Conservation (phyloP, 2,797 vertebrate genomes). For the Sebastes taczanowskii region DNA sequence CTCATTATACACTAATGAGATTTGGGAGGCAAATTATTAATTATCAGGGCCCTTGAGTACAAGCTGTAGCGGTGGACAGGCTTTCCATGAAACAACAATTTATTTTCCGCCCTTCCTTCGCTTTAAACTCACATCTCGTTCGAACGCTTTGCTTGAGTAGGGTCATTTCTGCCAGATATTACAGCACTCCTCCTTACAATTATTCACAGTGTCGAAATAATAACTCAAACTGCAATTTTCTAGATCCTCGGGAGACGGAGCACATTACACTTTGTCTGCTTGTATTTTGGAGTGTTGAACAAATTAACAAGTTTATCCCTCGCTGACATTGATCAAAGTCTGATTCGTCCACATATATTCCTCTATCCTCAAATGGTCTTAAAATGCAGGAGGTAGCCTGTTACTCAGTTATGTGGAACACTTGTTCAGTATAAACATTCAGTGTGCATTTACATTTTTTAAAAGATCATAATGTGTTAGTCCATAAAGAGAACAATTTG, state of each 20-base stretch:
- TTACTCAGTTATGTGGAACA: constrained; percentile 33
- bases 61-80: constrained; percentile 2
- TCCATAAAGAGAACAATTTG: not conserved
- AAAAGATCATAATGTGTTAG: not conserved
- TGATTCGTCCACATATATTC: not conserved
- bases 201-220: constrained; percentile 10
- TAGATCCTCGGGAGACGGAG: not conserved
- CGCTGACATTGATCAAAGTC: constrained; percentile 1
- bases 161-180: not conserved
- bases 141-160: not conserved
- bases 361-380: constrained; percentile 6
- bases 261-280: not conserved
- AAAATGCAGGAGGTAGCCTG: constrained; percentile 11
- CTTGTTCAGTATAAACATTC: constrained; percentile 7
- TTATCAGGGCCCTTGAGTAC: constrained; percentile 33
- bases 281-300: not conserved
- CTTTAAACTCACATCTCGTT: not conserved
- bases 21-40: constrained; percentile 57
- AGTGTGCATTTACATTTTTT: not conserved
- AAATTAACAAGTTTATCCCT: constrained; percentile 19
- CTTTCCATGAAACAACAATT: constrained; percentile 17
- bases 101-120: not conserved
- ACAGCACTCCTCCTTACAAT: not conserved
- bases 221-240: not conserved
- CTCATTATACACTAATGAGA: constrained; percentile 60